Base-by-base conservation (phyloP, 1,140 invertebrate genomes). In the Aphaenogaster floridana region DNA sequence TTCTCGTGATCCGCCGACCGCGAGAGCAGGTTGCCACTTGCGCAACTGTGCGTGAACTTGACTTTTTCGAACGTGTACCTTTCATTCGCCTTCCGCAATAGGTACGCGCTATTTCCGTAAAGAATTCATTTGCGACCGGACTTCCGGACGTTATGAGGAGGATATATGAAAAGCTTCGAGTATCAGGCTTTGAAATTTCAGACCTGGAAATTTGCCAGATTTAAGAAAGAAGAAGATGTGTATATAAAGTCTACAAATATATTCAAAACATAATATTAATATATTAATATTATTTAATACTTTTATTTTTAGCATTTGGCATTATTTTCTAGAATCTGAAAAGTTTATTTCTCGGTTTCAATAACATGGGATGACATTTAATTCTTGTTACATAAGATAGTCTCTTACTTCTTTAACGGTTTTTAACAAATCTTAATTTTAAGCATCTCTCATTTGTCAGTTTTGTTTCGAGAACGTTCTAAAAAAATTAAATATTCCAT, bases 41-140 rank as follows among this genome's bases (percentile, higher is more conserved):
- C 79, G 90, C 90, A 87, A 72, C 84, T 90, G 59, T 91, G 83
- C 90, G 84, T 90, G 57, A 91, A 91, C 87, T 91, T 90, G 89
- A 91, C 87, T 87, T 86, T 28, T 88, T 88, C 74, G 78, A 88
- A 90, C 57, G 87, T 61, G 39, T 74, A 79, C 64, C 59, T 69
- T 15, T 76, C 57, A 34, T 84, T 78, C 13, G 39, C 6, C 39
- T 88, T 86, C 36, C 63, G 11, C 42, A 34, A 68, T 36, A 79
- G 17, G 9, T 54, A 50, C 21, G 15, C n/a, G 59, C 5, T 48
- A 45, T 74, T 83, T 83, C n/a, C 11, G 28, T 36, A 36, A 57
- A 61, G 52, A 76, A 76, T 48, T 57, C 15, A 74, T 50, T 48
- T 71, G 69, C n/a, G 28, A 84, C 3, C 48, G 5, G 21, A 7